These are phyloP conservation scores for Gadopsis marmoratus DNA, from an alignment of 2,797 vertebrate species.

Conservation along the genomic window DNA sequence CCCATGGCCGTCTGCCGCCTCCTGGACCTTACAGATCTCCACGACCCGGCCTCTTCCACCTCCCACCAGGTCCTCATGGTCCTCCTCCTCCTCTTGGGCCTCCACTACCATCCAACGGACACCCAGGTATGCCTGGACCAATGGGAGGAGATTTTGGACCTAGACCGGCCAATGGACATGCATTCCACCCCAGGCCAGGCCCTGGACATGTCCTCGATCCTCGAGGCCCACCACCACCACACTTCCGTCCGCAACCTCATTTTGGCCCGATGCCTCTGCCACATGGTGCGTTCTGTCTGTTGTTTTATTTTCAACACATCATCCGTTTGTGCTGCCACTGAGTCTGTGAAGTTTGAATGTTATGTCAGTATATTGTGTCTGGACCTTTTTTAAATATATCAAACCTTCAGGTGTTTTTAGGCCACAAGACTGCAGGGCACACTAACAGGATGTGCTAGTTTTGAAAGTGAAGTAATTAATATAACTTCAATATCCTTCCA, in stretches of 20 bases:
- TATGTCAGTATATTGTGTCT: too few relatives aligned
- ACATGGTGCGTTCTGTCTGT: constrained; percentile 62
- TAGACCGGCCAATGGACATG: constrained; percentile 75
- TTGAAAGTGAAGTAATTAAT: neutral
- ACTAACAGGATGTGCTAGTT: neutral
- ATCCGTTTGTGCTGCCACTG: neutral
- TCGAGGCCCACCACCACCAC: constrained; percentile 74
- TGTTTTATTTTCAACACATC: neutral
- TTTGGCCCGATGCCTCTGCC: constrained; percentile 77
- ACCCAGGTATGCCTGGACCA: constrained; percentile 76
- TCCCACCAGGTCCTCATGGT: constrained; percentile 59
- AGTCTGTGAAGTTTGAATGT: neutral
- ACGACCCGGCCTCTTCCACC: constrained; percentile 64
- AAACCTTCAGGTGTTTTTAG: too few relatives aligned
- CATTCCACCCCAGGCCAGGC: constrained; percentile 68
- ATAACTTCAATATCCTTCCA: neutral
- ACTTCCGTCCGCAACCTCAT: constrained; percentile 75
- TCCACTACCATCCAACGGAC: constrained; percentile 77
- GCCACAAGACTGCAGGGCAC: neutral
- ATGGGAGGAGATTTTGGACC: constrained; percentile 77
- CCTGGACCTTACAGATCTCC: constrained; percentile 69
- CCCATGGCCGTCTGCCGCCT: constrained; percentile 66
- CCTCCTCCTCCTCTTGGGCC: constrained; percentile 69
- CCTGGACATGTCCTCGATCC: constrained; percentile 64
- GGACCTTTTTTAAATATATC: neutral